Evolutionary conservation across 1,140 invertebrate species (phyloP).

Genomic region (Pissodes strobi): DNA sequence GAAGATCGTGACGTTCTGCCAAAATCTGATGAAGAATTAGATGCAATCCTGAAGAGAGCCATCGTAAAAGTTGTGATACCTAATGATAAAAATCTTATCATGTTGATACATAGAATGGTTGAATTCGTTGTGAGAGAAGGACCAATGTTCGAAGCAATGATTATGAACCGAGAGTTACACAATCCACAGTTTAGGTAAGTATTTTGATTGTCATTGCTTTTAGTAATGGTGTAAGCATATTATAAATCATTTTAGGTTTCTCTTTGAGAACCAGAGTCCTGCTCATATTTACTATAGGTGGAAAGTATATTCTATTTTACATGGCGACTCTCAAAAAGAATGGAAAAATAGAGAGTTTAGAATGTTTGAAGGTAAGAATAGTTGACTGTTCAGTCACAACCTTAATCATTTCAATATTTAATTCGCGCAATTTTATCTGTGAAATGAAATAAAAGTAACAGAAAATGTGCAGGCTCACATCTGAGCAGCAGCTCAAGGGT

Average conservation of each 20-base stretch:
- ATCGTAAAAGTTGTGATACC: conserved; percentile 98
- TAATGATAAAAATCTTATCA: conserved; percentile 80
- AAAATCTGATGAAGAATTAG: conserved; percentile 52
- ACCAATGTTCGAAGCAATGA: conserved; percentile 99
- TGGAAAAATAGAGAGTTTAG: conserved; percentile 95
- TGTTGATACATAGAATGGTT: conserved; percentile 97
- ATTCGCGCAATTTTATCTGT: no score
- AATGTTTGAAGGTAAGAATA: conserved; percentile 86
- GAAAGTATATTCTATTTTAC: conserved; percentile 96
- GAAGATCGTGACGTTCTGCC: conserved; percentile 52
- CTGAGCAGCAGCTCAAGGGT: no score
- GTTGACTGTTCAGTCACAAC: not conserved
- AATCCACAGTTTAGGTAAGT: conserved; percentile 91
- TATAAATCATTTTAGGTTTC: conserved; percentile 63
- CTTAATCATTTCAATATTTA: no score
- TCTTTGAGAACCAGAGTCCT: conserved; percentile 98
- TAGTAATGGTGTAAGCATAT: no score
- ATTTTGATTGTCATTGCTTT: no score
- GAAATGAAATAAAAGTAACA: no score
- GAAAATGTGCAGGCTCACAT: no score
- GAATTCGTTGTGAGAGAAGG: conserved; percentile 99
- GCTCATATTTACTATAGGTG: conserved; percentile 98
- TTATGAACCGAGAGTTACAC: conserved; percentile 97
- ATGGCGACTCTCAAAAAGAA: conserved; percentile 92
- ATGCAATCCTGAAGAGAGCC: conserved; percentile 79